Conservation (phyloP, 2,888 invertebrate species). For the Eupithecia exiguata region DNA sequence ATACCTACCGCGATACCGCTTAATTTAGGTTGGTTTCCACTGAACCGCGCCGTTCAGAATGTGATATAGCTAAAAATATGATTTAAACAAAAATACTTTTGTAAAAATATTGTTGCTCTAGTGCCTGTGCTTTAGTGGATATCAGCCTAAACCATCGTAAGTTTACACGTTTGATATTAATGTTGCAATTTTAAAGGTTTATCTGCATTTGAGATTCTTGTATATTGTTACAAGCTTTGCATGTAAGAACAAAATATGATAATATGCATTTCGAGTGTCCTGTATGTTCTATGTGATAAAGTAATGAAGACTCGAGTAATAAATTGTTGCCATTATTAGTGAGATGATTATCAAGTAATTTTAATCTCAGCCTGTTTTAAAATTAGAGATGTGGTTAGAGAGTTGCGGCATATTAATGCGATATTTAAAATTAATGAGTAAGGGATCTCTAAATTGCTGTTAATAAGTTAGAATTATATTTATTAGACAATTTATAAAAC, state of each 20-base stretch:
- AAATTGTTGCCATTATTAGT: constrained; percentile 15
- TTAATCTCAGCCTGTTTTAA: neutral
- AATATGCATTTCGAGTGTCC: constrained; percentile 32
- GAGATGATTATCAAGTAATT: neutral
- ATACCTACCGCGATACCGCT: constrained; percentile 11
- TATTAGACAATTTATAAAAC: neutral
- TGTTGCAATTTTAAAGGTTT: constrained; percentile 36
- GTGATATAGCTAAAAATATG: neutral
- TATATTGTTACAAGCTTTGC: constrained; percentile 30
- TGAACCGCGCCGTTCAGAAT: neutral
- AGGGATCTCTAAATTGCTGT: neutral
- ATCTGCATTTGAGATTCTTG: constrained; percentile 27
- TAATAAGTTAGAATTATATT: neutral
- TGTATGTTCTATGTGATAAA: constrained; percentile 35
- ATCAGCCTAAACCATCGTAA: neutral
- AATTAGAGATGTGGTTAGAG: neutral
- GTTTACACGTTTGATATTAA: constrained; percentile 32
- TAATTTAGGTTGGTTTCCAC: constrained; percentile 17
- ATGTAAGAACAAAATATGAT: constrained; percentile 32
- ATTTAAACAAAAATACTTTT: neutral
- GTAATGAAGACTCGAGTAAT: neutral
- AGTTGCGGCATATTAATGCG: neutral
- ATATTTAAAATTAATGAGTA: neutral
- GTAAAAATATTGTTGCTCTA: neutral
- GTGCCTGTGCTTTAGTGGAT: constrained; percentile 1